Conservation (phyloP, 2,113 vertebrate genomes). For the Hippocampus zosterae region DNA sequence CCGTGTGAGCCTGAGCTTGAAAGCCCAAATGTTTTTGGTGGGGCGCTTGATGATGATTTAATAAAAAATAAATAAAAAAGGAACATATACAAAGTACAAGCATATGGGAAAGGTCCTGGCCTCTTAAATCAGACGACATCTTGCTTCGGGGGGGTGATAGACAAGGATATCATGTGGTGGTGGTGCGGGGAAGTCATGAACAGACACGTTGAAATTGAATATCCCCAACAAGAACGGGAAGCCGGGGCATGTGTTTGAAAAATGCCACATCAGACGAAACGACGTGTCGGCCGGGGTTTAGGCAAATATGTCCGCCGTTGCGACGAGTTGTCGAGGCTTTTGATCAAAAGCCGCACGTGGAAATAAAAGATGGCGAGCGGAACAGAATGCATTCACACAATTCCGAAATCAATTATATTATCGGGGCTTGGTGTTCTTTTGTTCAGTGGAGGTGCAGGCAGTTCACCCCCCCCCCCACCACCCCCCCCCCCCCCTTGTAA, state of each 20-base stretch:
- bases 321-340: conserved; percentile 43
- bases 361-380: conserved; percentile 19
- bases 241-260: conserved; percentile 53
- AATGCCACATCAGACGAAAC: conserved; percentile 62
- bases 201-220: conserved; percentile 44
- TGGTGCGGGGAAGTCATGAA: conserved; percentile 14
- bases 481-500: background rate
- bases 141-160: background rate
- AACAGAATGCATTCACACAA: conserved; percentile 11
- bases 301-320: conserved; percentile 64
- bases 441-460: background rate
- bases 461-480: too few species aligned
- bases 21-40: too few species aligned
- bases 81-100: background rate
- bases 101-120: background rate
- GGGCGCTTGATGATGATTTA: too few species aligned
- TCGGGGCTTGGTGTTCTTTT: conserved; percentile 9
- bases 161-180: background rate
- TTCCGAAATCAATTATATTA: conserved; percentile 32
- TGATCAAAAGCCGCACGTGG: conserved; percentile 33
- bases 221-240: conserved; percentile 42
- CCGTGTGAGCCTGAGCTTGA: too few species aligned
- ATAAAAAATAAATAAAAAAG: too few species aligned
- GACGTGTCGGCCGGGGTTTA: conserved; percentile 50
- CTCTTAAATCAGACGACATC: background rate